Base-by-base conservation (phyloP, 2,113 vertebrate genomes). In the Noturus placidus region DNA sequence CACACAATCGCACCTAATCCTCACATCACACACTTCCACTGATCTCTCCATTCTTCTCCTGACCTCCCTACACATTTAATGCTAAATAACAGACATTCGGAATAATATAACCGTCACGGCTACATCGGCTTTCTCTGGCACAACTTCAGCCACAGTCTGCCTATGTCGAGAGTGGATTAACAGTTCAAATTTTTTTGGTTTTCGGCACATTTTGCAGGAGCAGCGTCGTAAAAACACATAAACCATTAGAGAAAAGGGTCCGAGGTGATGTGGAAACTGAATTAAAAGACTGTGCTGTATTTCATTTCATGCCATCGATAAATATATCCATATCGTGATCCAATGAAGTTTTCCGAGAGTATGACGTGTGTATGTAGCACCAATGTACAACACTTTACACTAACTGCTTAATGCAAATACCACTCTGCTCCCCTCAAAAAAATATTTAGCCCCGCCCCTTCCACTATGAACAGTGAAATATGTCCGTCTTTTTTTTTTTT, bases 1-100 rank as follows among this genome's bases (percentile, higher is more conserved):
- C 86, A 80, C 92, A 95, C 94, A 95, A 94, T 95, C 94, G 94
- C 56, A 52, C 88, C 90, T 95, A 95, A 95, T 95, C 82, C 89
- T 86, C 61, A 80, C 38, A 77, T 80, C 81, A 82, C 84, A 82
- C 87, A 61, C 83, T 77, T 87, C 77, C 81, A 80, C 63, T 87
- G 76, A 87, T 87, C 82, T 85, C 84, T 88, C 6, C 38, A 83
- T 81, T 79, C 69, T 74, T 63, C 65, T 54, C 54, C 56, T 65
- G 78, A 84, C 33, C 65, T 82, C 50, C 67, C 33, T 3, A 82
- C 65, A 65, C 79, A 82, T 82, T 56, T 81, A 52, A 52, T 70
- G 63, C 77, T 70, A 50, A 56, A 81, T 56, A 69, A 52, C 38
- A 69, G 11, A n/a, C 72, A 35, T 11, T 56, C 65, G 2, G 33